Evolutionary conservation across 2,888 invertebrate species (phyloP).

Genomic region (Ophioninae sp.): DNA sequence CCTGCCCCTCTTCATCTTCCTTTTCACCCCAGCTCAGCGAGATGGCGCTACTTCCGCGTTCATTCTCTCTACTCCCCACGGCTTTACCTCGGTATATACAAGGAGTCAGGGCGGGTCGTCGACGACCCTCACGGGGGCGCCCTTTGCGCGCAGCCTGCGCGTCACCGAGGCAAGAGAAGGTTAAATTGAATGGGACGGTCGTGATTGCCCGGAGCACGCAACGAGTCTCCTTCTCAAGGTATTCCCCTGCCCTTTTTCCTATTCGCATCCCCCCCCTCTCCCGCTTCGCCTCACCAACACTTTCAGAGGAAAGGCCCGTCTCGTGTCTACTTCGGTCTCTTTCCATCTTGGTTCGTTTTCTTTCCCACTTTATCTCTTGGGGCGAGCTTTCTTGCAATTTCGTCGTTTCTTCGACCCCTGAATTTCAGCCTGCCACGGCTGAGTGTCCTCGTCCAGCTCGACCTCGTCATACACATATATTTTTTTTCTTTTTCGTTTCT

Average conservation of each 20-base stretch:
- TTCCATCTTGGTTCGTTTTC: slow-evolving; percentile 20
- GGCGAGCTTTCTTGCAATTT: slow-evolving; percentile 53
- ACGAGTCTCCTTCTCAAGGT: slow-evolving; percentile 25
- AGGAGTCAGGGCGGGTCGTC: slow-evolving; percentile 27
- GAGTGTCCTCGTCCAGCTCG: slow-evolving; percentile 49
- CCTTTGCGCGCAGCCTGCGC: slow-evolving; percentile 38
- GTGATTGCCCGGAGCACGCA: slow-evolving; percentile 64
- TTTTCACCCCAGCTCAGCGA: slow-evolving; percentile 2
- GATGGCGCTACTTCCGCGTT: slow-evolving; percentile 2
- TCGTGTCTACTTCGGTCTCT: slow-evolving; percentile 33
- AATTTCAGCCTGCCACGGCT: slow-evolving; percentile 8
- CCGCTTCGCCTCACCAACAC: not conserved
- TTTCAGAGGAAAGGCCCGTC: not conserved
- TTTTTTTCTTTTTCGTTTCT: slow-evolving; percentile 10
- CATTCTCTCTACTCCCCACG: slow-evolving; percentile 28
- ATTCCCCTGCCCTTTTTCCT: slow-evolving; percentile 16
- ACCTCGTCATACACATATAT: not conserved
- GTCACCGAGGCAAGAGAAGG: slow-evolving; percentile 53
- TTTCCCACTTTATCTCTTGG: slow-evolving; percentile 42
- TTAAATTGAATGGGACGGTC: slow-evolving; percentile 66
- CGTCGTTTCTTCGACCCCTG: slow-evolving; percentile 23
- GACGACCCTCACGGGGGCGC: slow-evolving; percentile 62
- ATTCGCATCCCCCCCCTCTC: not conserved
- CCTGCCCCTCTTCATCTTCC: slow-evolving; percentile 9
- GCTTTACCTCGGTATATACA: slow-evolving; percentile 3